A percentile compares a stretch with the other conserved stretches of the same genome.
These are phyloP conservation scores for Volucella zonaria DNA, from an alignment of 2,888 invertebrate genomes.

Conservation along the genomic window DNA sequence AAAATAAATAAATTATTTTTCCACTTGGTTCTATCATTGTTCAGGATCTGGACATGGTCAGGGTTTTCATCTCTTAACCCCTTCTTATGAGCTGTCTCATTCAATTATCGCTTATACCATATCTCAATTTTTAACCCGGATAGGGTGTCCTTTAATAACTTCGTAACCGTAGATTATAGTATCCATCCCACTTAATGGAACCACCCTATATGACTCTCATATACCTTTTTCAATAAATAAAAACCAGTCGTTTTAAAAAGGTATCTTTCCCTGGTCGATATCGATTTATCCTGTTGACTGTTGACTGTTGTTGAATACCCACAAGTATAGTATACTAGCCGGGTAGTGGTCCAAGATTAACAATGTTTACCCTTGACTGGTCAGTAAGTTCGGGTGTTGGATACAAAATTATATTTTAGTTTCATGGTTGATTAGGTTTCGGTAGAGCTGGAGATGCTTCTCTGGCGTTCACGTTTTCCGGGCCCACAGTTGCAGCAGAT, in stretches of 20 bases:
- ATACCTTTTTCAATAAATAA: background rate
- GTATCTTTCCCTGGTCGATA: constrained; percentile 15
- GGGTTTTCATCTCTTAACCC: background rate
- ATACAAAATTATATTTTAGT: constrained; percentile 51
- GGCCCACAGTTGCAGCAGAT: constrained; percentile 20
- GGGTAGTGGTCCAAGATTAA: constrained; percentile 44
- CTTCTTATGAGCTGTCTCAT: constrained; percentile 32
- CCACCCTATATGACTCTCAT: constrained; percentile 15
- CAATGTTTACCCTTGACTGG: constrained; percentile 52
- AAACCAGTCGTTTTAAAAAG: constrained; percentile 21
- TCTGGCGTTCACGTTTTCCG: constrained; percentile 28
- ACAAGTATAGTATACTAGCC: constrained; percentile 18
- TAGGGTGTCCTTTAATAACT: constrained; percentile 17
- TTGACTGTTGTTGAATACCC: constrained; percentile 5
- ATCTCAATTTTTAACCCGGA: constrained; percentile 46
- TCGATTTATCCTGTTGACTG: too few relatives aligned
- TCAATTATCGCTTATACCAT: constrained; percentile 49
- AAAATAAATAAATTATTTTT: constrained; percentile 59
- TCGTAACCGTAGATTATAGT: constrained; percentile 15
- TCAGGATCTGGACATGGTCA: constrained; percentile 16
- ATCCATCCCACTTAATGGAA: constrained; percentile 29
- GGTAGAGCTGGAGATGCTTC: too few relatives aligned
- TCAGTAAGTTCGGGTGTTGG: constrained; percentile 47
- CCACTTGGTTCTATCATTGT: constrained; percentile 30
- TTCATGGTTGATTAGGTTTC: constrained; percentile 54